Conservation (phyloP, 2,797 vertebrate species). For the Helostoma temminkii region DNA sequence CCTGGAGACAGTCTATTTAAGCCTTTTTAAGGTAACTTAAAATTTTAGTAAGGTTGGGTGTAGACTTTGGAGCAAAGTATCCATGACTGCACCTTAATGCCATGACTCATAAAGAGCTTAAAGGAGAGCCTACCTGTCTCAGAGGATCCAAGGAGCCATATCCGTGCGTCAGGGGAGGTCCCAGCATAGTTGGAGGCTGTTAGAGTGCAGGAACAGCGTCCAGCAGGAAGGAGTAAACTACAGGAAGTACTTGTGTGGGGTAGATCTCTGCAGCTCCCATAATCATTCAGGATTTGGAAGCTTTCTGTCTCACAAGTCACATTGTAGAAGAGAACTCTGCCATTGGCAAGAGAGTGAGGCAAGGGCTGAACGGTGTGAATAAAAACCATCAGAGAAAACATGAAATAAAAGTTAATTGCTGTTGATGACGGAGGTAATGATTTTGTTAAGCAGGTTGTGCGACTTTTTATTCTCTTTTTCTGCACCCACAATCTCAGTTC, state of each 20-base stretch:
- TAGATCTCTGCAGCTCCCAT: slow-evolving; percentile 60
- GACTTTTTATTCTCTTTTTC: not conserved
- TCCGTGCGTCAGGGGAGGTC: slow-evolving; percentile 62
- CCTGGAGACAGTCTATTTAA: no score
- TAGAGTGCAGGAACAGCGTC: slow-evolving; percentile 66
- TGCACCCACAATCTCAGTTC: not conserved
- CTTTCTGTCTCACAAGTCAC: slow-evolving; percentile 51
- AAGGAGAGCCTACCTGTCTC: slow-evolving; percentile 51
- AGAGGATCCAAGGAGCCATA: slow-evolving; percentile 43
- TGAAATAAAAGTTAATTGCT: not conserved
- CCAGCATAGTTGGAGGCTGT: slow-evolving; percentile 75
- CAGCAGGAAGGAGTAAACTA: slow-evolving; percentile 56
- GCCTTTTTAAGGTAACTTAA: no score
- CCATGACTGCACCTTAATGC: not conserved
- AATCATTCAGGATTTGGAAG: not conserved
- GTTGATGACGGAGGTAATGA: not conserved
- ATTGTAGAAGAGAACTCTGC: slow-evolving; percentile 69
- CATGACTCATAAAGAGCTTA: not conserved
- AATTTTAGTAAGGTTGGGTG: no score
- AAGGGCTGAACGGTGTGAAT: slow-evolving; percentile 66
- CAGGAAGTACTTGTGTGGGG: slow-evolving; percentile 54
- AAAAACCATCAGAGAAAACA: slow-evolving; percentile 2
- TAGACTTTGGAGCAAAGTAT: no score
- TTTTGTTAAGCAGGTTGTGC: slow-evolving; percentile 7
- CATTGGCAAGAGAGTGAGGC: slow-evolving; percentile 68